These are phyloP conservation scores for Setipinna tenuifilis DNA, from an alignment of 2,797 vertebrate species.

Conservation along the genomic window DNA sequence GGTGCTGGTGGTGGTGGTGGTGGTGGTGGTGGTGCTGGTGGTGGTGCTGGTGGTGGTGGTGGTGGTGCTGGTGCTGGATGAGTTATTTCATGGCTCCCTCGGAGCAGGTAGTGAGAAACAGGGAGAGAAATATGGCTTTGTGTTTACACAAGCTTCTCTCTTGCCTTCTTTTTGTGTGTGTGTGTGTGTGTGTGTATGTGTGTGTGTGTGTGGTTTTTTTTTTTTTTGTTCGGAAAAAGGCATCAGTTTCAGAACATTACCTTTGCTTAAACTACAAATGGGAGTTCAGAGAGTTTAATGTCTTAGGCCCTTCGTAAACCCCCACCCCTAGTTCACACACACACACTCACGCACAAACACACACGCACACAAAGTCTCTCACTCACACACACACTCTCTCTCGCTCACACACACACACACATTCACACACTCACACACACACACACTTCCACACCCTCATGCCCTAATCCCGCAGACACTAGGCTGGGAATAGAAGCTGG, in stretches of 20 bases:
- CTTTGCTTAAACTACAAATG: slow-evolving; percentile 10
- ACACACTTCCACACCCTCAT: neutral
- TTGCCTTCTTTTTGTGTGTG: neutral
- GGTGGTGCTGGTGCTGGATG: neutral
- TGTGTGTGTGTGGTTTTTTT: too few relatives aligned
- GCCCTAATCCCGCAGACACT: neutral
- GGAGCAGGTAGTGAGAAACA: neutral
- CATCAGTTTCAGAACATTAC: slow-evolving; percentile 14
- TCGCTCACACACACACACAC: too few relatives aligned
- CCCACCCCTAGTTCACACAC: slow-evolving; percentile 23
- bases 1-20: too few relatives aligned
- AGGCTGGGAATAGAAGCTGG: neutral
- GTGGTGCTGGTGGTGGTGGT: neutral
- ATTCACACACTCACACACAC: too few relatives aligned
- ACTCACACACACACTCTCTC: neutral
- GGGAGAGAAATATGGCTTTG: neutral
- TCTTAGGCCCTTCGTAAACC: slow-evolving; percentile 1
- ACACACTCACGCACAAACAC: slow-evolving; percentile 31
- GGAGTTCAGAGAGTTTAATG: slow-evolving; percentile 22
- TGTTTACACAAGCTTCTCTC: neutral
- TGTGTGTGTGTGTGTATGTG: too few relatives aligned
- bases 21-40: neutral
- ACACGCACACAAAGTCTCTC: neutral
- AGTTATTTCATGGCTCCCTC: slow-evolving; percentile 3
- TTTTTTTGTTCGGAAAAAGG: neutral